Conservation (phyloP, 2,113 vertebrate species). For the Nibea albiflora region DNA sequence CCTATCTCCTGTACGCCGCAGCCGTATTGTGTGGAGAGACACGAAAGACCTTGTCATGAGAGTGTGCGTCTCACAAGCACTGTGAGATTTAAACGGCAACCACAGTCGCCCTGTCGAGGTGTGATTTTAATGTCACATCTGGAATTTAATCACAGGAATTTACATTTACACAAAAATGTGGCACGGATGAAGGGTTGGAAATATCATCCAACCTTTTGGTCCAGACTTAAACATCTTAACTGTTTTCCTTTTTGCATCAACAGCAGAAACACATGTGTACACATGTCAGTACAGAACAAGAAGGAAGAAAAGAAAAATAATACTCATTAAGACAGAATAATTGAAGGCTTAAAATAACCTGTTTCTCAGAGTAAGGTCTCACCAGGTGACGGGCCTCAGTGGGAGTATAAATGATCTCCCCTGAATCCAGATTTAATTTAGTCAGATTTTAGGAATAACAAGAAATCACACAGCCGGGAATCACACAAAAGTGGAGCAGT, state of each 20-base stretch:
- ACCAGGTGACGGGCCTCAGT: constrained; percentile 2
- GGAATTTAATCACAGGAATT: not conserved
- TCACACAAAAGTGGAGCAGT: not conserved
- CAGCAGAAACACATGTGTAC: too few relatives aligned
- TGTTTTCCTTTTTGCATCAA: too few relatives aligned
- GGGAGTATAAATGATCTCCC: constrained; percentile 13
- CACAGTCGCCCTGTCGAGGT: not conserved
- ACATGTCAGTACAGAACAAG: not conserved
- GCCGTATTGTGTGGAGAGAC: constrained; percentile 38
- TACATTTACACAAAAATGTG: too few relatives aligned
- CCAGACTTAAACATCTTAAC: too few relatives aligned
- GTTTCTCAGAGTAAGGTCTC: not conserved
- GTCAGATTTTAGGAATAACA: not conserved
- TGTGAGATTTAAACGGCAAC: not conserved
- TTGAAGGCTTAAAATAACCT: constrained; percentile 11
- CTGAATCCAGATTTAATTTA: constrained; percentile 2
- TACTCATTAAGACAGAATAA: constrained; percentile 2
- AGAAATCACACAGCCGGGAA: not conserved
- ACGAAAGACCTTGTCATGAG: constrained; percentile 30
- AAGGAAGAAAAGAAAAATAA: not conserved
- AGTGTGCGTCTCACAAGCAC: constrained; percentile 5
- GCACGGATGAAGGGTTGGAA: not conserved
- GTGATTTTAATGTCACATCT: not conserved
- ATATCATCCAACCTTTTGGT: too few relatives aligned
- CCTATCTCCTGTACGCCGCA: constrained; percentile 15